Conservation (phyloP, 2,888 invertebrate genomes). For the Megamerina dolium region DNA sequence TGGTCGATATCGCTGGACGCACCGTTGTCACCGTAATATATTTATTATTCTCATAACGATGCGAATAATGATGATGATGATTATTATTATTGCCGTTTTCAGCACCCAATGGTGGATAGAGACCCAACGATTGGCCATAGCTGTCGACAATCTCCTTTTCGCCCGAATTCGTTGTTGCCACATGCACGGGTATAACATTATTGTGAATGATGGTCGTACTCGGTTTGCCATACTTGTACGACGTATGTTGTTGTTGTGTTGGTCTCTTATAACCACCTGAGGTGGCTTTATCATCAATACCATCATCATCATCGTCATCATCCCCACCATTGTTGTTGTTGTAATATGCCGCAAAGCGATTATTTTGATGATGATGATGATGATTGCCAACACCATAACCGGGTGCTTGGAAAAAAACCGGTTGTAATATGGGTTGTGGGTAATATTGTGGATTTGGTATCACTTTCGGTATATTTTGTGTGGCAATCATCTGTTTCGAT, state of each 20-base stretch:
- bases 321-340: conserved; percentile 8
- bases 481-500: conserved; percentile 48
- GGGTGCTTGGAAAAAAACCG: conserved; percentile 35
- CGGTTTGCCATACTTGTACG: conserved; percentile 23
- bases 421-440: conserved; percentile 40
- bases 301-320: conserved; percentile 21
- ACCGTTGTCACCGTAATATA: conserved; percentile 30
- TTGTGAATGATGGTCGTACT: conserved; percentile 45
- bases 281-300: conserved; percentile 19
- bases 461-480: conserved; percentile 43
- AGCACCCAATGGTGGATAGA: conserved; percentile 29
- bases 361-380: conserved; percentile 12
- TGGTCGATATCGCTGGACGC: conserved; percentile 25
- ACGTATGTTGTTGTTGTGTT: neutral
- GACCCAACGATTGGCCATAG: conserved; percentile 39
- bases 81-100: conserved; percentile 14
- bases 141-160: conserved; percentile 40
- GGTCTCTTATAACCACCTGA: conserved; percentile 10
- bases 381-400: conserved; percentile 5
- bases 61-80: conserved; percentile 6
- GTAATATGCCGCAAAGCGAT: conserved; percentile 33
- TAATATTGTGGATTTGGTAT: conserved; percentile 35
- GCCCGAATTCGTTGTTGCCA: conserved; percentile 32
- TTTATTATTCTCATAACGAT: conserved; percentile 16
- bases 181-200: conserved; percentile 42